These are phyloP conservation scores for Hozukius guyotensis DNA, from an alignment of 2,797 vertebrate genomes.

Conservation along the genomic window DNA sequence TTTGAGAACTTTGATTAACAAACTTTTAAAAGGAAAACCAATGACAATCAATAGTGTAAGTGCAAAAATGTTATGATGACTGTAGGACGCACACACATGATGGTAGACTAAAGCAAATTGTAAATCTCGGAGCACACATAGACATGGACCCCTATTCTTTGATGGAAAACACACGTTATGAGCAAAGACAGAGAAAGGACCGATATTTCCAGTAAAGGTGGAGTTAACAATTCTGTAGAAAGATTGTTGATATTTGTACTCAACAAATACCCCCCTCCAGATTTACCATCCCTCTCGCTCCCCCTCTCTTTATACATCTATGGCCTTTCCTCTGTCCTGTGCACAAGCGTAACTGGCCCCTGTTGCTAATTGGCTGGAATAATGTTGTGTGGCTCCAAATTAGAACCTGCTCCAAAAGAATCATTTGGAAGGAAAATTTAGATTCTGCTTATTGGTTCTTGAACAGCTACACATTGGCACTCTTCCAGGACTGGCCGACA, in stretches of 20 bases:
- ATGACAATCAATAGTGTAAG: not conserved
- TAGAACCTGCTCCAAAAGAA: not conserved
- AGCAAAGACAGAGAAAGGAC: not conserved
- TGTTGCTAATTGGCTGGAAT: not conserved
- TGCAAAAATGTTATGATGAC: not conserved
- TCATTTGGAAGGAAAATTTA: not conserved
- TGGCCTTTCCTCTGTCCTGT: not conserved
- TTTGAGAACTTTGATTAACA: constrained; percentile 41
- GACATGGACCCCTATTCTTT: not conserved
- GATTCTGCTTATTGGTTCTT: not conserved
- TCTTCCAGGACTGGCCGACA: not conserved
- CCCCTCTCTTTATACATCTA: not conserved
- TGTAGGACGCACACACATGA: not conserved
- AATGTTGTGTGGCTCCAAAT: not conserved
- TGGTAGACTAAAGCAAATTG: not conserved
- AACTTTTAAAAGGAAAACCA: constrained; percentile 33
- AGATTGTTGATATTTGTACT: not conserved
- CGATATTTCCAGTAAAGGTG: not conserved
- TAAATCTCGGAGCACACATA: not conserved
- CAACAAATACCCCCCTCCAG: not conserved
- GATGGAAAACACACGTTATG: not conserved
- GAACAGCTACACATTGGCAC: not conserved
- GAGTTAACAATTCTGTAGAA: not conserved
- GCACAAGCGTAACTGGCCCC: too few relatives aligned
- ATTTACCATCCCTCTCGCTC: not conserved